Evolutionary conservation across 2,113 vertebrate species (phyloP).

Genomic region (Neolamprologus sp.): DNA sequence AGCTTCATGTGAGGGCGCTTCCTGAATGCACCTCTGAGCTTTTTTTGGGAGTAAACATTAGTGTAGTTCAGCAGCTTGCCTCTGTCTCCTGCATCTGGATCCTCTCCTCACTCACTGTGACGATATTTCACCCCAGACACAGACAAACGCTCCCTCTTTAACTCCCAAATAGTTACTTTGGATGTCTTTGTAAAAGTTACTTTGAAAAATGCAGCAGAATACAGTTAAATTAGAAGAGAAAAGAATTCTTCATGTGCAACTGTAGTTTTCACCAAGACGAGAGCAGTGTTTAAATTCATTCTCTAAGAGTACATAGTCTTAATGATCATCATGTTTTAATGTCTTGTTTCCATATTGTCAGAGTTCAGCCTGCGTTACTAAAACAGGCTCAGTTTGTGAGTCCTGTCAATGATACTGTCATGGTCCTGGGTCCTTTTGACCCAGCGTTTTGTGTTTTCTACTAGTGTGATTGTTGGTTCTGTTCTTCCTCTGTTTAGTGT

Average conservation of each 20-base stretch:
- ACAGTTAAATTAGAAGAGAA: not conserved
- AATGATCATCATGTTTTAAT: not conserved
- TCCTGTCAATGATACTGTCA: not conserved
- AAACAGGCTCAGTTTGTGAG: not conserved
- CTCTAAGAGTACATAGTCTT: not conserved
- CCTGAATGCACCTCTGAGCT: not conserved
- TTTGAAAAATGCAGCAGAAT: not conserved
- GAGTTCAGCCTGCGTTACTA: not conserved
- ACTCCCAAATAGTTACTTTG: not conserved
- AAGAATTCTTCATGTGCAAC: not conserved
- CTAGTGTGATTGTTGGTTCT: too few relatives aligned
- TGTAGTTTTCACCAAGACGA: not conserved
- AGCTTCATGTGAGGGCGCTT: not conserved
- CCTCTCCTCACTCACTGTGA: not conserved
- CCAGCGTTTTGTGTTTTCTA: too few relatives aligned
- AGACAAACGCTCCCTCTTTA: not conserved
- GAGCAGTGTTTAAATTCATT: not conserved
- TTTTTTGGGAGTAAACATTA: not conserved
- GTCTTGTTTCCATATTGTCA: not conserved
- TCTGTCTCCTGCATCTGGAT: not conserved
- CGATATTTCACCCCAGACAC: not conserved
- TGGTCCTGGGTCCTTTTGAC: too few relatives aligned
- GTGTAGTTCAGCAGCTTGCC: not conserved
- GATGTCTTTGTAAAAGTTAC: not conserved
- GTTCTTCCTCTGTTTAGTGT: too few relatives aligned